Evolutionary conservation across 2,797 vertebrate genomes (phyloP).

Genomic region (Brachyalestes nurse): DNA sequence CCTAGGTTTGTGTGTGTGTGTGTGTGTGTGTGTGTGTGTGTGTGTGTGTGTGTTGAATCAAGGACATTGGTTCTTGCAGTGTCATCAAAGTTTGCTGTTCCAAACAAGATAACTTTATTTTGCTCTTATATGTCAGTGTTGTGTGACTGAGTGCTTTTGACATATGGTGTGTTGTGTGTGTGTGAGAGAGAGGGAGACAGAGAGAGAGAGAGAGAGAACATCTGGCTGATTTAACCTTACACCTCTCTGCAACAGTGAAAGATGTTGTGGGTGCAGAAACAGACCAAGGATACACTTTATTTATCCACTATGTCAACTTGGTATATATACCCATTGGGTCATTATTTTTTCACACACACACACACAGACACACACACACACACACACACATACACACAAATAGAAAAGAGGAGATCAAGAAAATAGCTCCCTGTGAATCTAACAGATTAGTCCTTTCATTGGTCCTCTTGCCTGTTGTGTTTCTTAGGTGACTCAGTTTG

Average conservation of each 20-base stretch:
- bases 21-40: background rate
- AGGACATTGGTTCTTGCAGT: background rate
- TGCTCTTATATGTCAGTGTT: background rate
- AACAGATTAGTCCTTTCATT: background rate
- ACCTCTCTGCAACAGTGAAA: background rate
- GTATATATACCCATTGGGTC: background rate
- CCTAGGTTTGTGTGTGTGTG: no score
- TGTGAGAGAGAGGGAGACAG: background rate
- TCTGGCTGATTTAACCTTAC: background rate
- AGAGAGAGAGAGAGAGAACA: background rate
- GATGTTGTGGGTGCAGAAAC: conserved; percentile 3
- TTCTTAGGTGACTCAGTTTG: background rate
- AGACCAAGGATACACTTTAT: conserved; percentile 3
- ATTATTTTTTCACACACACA: background rate
- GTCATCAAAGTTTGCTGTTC: background rate
- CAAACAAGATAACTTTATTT: background rate
- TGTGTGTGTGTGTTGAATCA: background rate
- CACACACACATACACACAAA: background rate
- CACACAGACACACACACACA: conserved; percentile 6
- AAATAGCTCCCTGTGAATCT: background rate
- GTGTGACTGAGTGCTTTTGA: background rate
- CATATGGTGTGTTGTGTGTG: conserved; percentile 13
- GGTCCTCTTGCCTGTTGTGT: background rate
- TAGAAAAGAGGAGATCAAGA: background rate
- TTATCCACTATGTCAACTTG: background rate